A percentile compares a stretch with the other conserved stretches of the same genome.
Conservation (phyloP, 2,797 vertebrate genomes). For the Bryconaethiops microstoma region DNA sequence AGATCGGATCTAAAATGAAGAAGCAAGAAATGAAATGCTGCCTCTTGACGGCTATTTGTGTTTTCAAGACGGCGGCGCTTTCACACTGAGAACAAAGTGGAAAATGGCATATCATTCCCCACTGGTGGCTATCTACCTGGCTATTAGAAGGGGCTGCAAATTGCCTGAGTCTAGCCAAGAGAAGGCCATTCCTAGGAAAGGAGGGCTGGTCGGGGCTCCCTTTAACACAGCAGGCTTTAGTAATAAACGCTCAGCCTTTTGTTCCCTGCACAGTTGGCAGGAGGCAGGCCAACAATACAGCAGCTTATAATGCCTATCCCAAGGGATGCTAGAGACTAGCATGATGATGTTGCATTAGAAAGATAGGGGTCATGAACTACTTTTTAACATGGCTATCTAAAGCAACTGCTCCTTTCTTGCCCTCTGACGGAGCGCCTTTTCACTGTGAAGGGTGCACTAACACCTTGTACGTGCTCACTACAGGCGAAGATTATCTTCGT, state of each 20-base stretch:
- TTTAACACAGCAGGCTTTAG: conserved; percentile 91
- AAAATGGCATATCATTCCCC: conserved; percentile 33
- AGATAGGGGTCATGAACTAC: conserved; percentile 58
- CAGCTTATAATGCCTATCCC: conserved; percentile 89
- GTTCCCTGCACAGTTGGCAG: conserved; percentile 89
- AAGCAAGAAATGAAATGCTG: conserved; percentile 28
- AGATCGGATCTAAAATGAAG: conserved; percentile 38
- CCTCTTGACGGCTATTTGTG: conserved; percentile 15
- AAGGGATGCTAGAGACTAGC: conserved; percentile 87
- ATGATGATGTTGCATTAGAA: conserved; percentile 86
- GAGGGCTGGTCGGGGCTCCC: conserved; percentile 87
- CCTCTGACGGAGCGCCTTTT: conserved; percentile 42
- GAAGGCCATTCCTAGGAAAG: conserved; percentile 67
- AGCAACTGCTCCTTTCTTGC: conserved; percentile 46
- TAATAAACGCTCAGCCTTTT: conserved; percentile 92
- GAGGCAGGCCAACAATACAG: conserved; percentile 92
- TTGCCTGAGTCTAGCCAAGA: conserved; percentile 47
- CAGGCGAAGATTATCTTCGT: conserved; percentile 44
- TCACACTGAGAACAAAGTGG: conserved; percentile 35
- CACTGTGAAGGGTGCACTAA: conserved; percentile 35
- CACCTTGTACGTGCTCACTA: conserved; percentile 33
- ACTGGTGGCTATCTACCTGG: conserved; percentile 49
- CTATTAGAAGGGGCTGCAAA: conserved; percentile 43
- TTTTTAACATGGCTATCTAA: conserved; percentile 54
- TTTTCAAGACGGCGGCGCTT: conserved; percentile 38